Conservation (phyloP, 2,888 invertebrate species). For the Drosophila limbata region DNA sequence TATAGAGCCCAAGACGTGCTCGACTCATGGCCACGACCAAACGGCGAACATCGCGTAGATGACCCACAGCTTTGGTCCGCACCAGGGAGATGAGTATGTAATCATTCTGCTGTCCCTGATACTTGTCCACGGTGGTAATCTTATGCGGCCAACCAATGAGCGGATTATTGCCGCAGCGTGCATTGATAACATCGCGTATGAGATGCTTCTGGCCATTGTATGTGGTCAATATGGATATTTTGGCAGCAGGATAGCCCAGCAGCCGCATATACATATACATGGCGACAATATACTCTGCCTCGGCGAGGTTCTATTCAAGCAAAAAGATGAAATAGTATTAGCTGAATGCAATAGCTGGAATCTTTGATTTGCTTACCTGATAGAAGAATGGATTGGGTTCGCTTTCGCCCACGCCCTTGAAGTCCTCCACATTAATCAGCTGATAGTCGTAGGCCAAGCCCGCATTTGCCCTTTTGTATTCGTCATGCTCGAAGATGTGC, state of each 20-base stretch:
- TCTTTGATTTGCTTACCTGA: conserved; percentile 88
- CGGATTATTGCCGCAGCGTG: conserved; percentile 97
- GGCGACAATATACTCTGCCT: conserved; percentile 98
- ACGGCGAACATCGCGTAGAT: conserved; percentile 97
- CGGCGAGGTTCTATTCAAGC: conserved; percentile 90
- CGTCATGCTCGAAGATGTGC: conserved; percentile 93
- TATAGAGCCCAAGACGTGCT: conserved; percentile 97
- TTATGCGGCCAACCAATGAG: conserved; percentile 97
- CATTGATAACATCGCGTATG: conserved; percentile 97
- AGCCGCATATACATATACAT: conserved; percentile 99
- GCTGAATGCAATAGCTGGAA: not conserved
- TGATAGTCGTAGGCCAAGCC: conserved; percentile 98
- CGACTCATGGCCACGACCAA: conserved; percentile 99
- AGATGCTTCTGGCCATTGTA: conserved; percentile 99
- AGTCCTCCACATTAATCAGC: conserved; percentile 97
- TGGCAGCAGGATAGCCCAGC: conserved; percentile 97
- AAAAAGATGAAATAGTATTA: not conserved
- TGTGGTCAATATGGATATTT: conserved; percentile 98
- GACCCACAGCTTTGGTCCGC: conserved; percentile 98
- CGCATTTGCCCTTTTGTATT: conserved; percentile 96
- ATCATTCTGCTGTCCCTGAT: conserved; percentile 99
- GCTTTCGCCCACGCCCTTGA: conserved; percentile 98
- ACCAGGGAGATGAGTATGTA: conserved; percentile 98
- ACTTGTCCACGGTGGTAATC: conserved; percentile 98
- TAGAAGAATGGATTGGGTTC: conserved; percentile 99